Evolutionary conservation across 2,888 invertebrate species (phyloP).

Genomic region (Melieria picta): DNA sequence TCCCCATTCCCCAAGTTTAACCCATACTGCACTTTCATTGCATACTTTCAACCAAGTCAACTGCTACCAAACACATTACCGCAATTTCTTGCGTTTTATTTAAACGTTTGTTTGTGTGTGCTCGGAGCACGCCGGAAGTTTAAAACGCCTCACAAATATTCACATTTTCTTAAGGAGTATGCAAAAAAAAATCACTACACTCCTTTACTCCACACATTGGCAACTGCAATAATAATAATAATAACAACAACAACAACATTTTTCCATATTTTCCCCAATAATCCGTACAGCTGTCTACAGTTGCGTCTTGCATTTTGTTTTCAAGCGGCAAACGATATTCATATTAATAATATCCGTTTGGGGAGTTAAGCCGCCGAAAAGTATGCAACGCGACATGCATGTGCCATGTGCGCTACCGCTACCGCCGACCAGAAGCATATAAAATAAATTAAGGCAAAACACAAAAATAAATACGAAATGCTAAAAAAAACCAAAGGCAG

Average conservation of each 20-base stretch:
- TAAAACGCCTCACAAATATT: too few species aligned
- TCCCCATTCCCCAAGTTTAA: too few species aligned
- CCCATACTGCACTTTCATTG: too few species aligned
- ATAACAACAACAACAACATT: slow-evolving; percentile 14
- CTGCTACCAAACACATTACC: too few species aligned
- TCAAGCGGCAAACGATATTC: slow-evolving; percentile 21
- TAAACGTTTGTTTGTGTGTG: too few species aligned
- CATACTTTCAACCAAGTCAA: too few species aligned
- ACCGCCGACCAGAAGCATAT: slow-evolving; percentile 6
- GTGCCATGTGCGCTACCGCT: slow-evolving; percentile 3
- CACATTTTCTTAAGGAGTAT: too few species aligned
- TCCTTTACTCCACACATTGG: too few species aligned
- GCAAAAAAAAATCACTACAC: too few species aligned
- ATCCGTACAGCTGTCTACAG: slow-evolving; percentile 12
- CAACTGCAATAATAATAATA: background rate
- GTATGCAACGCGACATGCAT: slow-evolving; percentile 21
- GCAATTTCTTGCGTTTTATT: too few species aligned
- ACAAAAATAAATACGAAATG: slow-evolving; percentile 4
- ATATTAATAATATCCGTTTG: slow-evolving; percentile 39
- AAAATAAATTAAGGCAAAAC: slow-evolving; percentile 22
- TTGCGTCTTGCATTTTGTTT: too few species aligned
- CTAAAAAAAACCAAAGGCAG: background rate
- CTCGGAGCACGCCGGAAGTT: too few species aligned
- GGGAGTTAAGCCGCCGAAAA: slow-evolving; percentile 12
- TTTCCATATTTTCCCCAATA: slow-evolving; percentile 24